These are phyloP conservation scores for Zosterops japonicus DNA, from an alignment of 2,113 vertebrate species.

Conservation along the genomic window DNA sequence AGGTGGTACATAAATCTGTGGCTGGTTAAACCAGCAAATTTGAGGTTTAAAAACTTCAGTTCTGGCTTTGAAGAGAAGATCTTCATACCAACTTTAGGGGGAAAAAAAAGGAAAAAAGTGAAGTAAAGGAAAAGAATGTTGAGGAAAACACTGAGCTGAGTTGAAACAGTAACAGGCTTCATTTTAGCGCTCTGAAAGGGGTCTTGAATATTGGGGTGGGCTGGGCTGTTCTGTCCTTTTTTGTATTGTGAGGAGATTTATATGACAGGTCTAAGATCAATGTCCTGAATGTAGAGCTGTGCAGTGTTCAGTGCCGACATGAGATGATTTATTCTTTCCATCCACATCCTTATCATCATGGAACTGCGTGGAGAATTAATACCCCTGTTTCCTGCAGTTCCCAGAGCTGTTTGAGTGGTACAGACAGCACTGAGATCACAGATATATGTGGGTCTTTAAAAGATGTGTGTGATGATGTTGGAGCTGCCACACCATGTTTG, in stretches of 20 bases:
- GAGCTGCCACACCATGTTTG: accelerated
- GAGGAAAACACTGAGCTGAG: not conserved
- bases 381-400: not conserved
- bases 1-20: not conserved
- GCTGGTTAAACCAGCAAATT: not conserved
- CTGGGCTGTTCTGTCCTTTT: not conserved
- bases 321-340: not conserved
- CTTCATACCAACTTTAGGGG: not conserved
- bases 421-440: not conserved
- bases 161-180: not conserved
- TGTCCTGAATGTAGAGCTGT: not conserved
- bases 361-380: not conserved
- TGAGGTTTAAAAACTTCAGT: not conserved
- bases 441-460: not conserved
- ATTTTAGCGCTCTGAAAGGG: not conserved
- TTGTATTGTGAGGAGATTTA: not conserved
- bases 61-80: not conserved
- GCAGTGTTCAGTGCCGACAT: not conserved
- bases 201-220: not conserved
- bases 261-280: not conserved
- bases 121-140: not conserved
- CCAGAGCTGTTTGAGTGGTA: not conserved
- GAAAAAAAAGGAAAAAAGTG: not conserved
- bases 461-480: not conserved
- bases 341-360: not conserved